Evolutionary conservation across 2,888 invertebrate genomes (phyloP), one percentile per base, ranked within the genome.

Genomic region (Tethea ocularis): DNA sequence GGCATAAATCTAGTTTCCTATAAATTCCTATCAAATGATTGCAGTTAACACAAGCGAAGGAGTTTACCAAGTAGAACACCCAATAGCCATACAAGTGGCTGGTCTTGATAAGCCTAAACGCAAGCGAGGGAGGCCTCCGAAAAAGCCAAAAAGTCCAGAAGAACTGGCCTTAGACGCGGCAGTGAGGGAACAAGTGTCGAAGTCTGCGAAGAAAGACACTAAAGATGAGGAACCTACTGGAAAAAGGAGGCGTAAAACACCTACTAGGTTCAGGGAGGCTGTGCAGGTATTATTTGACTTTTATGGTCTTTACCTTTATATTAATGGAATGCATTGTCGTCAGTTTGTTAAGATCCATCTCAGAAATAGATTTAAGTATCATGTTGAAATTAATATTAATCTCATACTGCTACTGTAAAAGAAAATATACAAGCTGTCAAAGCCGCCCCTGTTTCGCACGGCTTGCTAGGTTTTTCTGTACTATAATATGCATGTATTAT

Each of bases 51-150:
- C 95, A 24, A 94, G 94, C 67, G 94, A 95, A 69, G 94, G 94
- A 1, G 84, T 95, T 52, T 96, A 95, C 81, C 92, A 94, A 61
- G 87, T 93, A 0, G 95, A 96, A 29, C 96, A 96, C 77, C 94
- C 95, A 22, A 91, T 96, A 67, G 86, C 95, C 2, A 83, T 96
- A 20, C 94, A 94, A 88, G 94, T 95, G 66, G 94, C 95, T 61
- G 96, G 95, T 1, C 79, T 96, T 23, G 94, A 94, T 33, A 95
- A 94, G 69, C 96, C 96, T 0, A 94, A 94, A 75, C 89, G 95
- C 58, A 96, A 96, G 83, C 88, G 96, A 29, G 96, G 96, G 8
- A 90, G 96, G 51, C 96, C 96, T 13, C 95, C 95, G 0, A 96
- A 96, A 84, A 91, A 87, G 66, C 80, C 66, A 62, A 89, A 91